Base-by-base conservation (phyloP, 2,113 vertebrate genomes). In the Lophura nycthemera region DNA sequence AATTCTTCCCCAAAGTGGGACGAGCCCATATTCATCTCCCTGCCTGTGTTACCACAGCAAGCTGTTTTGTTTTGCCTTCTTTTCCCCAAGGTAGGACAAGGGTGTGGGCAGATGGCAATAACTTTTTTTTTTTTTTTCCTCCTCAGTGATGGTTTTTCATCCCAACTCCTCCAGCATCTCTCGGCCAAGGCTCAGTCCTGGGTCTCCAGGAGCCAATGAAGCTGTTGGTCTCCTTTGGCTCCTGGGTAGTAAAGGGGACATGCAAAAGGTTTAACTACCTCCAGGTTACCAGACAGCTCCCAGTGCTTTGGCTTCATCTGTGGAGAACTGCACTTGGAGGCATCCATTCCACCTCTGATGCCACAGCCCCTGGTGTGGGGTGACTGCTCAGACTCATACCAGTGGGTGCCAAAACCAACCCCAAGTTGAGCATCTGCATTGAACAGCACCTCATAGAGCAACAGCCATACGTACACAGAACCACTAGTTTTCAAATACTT, bases 1-100 rank as follows among this genome's bases (percentile, higher is more conserved):
- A 86, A 29, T 77, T 91, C 92, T 96, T 91, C 60, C 82, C 71
- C 76, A 90, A 90, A 95, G 83, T 64, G n/a, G 64, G 64, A 72
- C 45, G 36, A 94, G 75, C 85, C 86, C 83, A 80, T 80, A 86
- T 93, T 88, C 80, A 77, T 80, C 65, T 93, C 76, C 22, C 45
- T 94, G 90, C 50, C 74, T 84, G 47, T 15, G 15, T 30, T 61
- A 60, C 34, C 40, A 66, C 54, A 79, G 80, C 54, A 75, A 91
- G 74, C 38, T 93, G 42, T 59, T 88, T 92, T 92, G 45, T 60
- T 90, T 65, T 90, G 13, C 16, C 63, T 34, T 48, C 52, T 56
- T 48, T 4, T 4, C 24, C 74, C 24, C 10, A n/a, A 69, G 93
- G 92, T 73, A 88, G 75, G 56, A 65, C 47, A 91, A 83, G 83